These are phyloP conservation scores for Nephila pilipes DNA, from an alignment of 1,140 invertebrate species.

Conservation along the genomic window DNA sequence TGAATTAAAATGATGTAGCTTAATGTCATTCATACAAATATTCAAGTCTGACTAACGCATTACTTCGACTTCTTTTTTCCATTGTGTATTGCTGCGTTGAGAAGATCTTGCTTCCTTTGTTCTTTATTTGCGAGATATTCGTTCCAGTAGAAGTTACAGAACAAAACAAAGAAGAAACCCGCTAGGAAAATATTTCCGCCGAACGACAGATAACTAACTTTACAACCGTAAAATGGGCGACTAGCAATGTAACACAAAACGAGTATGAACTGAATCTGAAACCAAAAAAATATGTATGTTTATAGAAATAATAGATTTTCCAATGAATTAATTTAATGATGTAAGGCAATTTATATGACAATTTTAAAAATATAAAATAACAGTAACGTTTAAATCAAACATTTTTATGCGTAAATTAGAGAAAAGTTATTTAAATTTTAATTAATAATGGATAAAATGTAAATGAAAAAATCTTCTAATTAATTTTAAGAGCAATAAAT, in stretches of 20 bases:
- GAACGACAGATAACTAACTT: background rate
- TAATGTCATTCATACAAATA: background rate
- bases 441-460: too few species aligned
- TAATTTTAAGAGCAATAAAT: too few species aligned
- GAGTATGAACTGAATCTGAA: constrained; percentile 35
- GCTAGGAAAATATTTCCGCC: constrained; percentile 19
- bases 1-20: background rate
- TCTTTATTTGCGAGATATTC: constrained; percentile 17
- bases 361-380: too few species aligned
- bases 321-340: too few species aligned
- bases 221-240: constrained; percentile 46
- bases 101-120: background rate
- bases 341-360: too few species aligned
- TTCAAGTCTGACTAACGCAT: background rate
- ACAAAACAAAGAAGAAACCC: constrained; percentile 61
- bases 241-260: constrained; percentile 38
- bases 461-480: too few species aligned
- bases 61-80: background rate
- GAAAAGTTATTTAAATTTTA: too few species aligned
- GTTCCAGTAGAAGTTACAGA: constrained; percentile 64
- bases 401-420: too few species aligned
- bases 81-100: background rate
- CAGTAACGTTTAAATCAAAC: too few species aligned
- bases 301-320: too few species aligned
- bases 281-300: background rate